A percentile compares a stretch with the other conserved stretches of the same genome.
Conservation (phyloP, 2,888 invertebrate species). For the Lasioglossum marginatum region DNA sequence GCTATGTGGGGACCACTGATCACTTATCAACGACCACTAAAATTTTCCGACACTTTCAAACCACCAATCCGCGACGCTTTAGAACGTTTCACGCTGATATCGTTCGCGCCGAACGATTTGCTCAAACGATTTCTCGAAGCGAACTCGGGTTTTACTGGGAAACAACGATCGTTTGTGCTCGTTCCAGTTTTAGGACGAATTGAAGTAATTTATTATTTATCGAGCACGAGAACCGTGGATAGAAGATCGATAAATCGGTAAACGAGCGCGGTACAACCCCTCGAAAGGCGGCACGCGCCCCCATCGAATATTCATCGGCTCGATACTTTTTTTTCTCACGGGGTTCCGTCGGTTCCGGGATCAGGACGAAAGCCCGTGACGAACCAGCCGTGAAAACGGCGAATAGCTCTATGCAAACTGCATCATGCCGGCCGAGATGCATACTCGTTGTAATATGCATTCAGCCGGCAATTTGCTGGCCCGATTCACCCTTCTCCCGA, state of each 20-base stretch:
- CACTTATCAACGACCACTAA: background rate
- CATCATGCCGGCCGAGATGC: slow-evolving; percentile 45
- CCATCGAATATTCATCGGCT: slow-evolving; percentile 61
- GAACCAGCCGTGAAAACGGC: slow-evolving; percentile 79
- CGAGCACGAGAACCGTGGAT: background rate
- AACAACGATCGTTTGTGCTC: too few relatives aligned
- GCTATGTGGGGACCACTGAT: background rate
- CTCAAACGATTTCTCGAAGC: too few relatives aligned
- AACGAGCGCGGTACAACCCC: slow-evolving; percentile 52
- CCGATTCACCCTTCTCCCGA: slow-evolving; percentile 37
- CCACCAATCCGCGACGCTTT: background rate
- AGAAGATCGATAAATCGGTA: slow-evolving; percentile 33
- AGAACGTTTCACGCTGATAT: too few relatives aligned
- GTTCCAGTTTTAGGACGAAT: too few relatives aligned
- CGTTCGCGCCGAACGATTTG: background rate
- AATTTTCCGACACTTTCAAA: background rate
- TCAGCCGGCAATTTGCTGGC: slow-evolving; percentile 63
- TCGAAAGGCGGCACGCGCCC: slow-evolving; percentile 56
- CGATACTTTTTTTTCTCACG: slow-evolving; percentile 78
- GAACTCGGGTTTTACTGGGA: too few relatives aligned
- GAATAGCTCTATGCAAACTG: slow-evolving; percentile 79
- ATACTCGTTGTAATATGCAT: slow-evolving; percentile 53
- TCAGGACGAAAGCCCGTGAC: slow-evolving; percentile 71
- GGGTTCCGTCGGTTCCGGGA: slow-evolving; percentile 38
- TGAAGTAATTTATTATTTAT: too few relatives aligned